phyloP scores from a whole-genome alignment of 2,888 invertebrate species.

The Autographa pulchrina region DNA sequence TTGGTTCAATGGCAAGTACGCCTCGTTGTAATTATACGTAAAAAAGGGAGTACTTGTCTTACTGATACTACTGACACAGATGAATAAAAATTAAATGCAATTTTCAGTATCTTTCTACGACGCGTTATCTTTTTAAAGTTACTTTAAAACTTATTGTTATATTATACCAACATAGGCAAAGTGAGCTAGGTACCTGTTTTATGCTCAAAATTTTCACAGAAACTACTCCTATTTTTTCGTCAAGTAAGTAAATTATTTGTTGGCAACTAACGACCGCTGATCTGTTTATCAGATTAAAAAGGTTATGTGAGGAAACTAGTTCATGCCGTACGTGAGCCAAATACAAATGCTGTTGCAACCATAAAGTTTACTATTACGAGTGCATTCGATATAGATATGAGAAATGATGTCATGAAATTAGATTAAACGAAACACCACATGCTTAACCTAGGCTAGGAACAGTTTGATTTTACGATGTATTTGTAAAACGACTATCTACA shows the following conservation, averaged over 20 bases:
- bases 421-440: background rate
- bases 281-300: constrained; percentile 68
- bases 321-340: constrained; percentile 63
- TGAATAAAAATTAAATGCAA: too few relatives aligned
- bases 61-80: too few relatives aligned
- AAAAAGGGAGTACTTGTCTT: too few relatives aligned
- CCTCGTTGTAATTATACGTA: background rate
- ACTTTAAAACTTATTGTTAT: too few relatives aligned
- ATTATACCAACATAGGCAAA: background rate
- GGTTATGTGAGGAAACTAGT: constrained; percentile 63
- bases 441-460: background rate
- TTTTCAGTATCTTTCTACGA: too few relatives aligned
- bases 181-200: constrained; percentile 17
- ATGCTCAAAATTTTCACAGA: constrained; percentile 45
- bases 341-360: constrained; percentile 51
- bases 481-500: too few relatives aligned
- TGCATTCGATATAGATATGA: constrained; percentile 48
- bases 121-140: too few relatives aligned
- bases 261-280: constrained; percentile 61
- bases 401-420: constrained; percentile 27
- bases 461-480: background rate
- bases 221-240: constrained; percentile 39
- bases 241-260: constrained; percentile 64
- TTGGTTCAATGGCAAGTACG: background rate
- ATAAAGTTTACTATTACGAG: constrained; percentile 35